A percentile compares a stretch with the other conserved stretches of the same genome.
These are phyloP conservation scores for Eurystomus gularis DNA, from an alignment of 2,113 vertebrate genomes.

Conservation along the genomic window DNA sequence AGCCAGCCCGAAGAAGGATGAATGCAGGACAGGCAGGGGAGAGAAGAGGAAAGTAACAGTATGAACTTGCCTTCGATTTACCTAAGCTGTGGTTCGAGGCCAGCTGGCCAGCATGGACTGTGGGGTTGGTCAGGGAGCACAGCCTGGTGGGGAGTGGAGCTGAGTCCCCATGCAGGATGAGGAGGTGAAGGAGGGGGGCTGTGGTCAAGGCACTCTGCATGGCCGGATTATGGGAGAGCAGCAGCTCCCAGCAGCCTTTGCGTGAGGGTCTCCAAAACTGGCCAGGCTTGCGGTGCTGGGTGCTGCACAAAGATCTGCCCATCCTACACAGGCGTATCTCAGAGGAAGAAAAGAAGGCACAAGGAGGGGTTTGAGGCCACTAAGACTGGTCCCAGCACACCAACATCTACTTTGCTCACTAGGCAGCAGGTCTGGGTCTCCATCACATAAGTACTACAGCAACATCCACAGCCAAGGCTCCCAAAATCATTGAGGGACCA, in stretches of 20 bases:
- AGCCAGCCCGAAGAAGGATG: background rate
- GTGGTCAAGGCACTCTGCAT: fast-evolving
- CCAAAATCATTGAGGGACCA: background rate
- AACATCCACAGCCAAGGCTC: background rate
- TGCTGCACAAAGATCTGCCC: background rate
- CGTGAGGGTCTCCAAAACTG: background rate
- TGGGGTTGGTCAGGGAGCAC: background rate
- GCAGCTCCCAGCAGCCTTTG: background rate
- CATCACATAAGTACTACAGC: fast-evolving
- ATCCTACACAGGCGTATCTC: fast-evolving
- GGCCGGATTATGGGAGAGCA: background rate
- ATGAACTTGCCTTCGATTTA: background rate
- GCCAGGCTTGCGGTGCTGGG: background rate
- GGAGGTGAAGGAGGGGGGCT: background rate
- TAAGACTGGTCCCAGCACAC: background rate
- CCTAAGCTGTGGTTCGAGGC: background rate
- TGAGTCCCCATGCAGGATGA: background rate
- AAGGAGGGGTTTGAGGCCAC: background rate
- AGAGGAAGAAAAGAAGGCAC: background rate
- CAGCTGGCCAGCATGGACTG: background rate
- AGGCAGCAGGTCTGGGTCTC: background rate
- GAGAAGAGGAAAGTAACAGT: background rate
- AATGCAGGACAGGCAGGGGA: background rate
- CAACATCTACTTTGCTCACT: background rate
- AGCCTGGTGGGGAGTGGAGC: fast-evolving